phyloP scores from a whole-genome alignment of 2,888 invertebrate species.

The Ectemnius cavifrons region DNA sequence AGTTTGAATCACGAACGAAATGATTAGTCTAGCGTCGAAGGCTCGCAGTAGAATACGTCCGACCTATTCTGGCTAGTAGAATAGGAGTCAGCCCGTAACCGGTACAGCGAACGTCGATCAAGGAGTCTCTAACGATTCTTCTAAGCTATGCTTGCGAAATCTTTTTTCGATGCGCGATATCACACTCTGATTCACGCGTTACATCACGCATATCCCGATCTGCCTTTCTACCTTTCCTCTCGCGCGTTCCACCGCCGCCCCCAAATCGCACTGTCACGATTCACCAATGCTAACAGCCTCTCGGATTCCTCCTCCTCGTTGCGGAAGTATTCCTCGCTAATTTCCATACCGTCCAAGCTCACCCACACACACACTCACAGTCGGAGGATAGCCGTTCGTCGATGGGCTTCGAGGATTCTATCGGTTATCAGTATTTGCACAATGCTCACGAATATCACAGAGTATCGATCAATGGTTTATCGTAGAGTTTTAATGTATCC shows the following conservation, averaged over 20 bases:
- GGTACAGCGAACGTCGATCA: slow-evolving; percentile 14
- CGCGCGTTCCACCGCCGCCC: neutral
- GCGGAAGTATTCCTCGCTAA: slow-evolving; percentile 12
- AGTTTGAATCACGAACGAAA: too few relatives aligned
- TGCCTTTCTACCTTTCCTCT: slow-evolving; percentile 23
- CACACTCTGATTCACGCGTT: slow-evolving; percentile 48
- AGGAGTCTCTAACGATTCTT: slow-evolving; percentile 27
- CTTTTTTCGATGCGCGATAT: slow-evolving; percentile 32
- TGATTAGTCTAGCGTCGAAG: too few relatives aligned
- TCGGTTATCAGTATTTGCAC: neutral
- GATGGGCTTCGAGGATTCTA: neutral
- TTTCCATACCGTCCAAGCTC: neutral
- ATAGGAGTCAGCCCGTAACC: too few relatives aligned
- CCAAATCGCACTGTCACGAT: slow-evolving; percentile 4
- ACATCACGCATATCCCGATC: slow-evolving; percentile 35
- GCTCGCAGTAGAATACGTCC: too few relatives aligned
- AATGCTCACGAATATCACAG: neutral
- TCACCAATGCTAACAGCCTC: neutral
- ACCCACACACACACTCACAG: neutral
- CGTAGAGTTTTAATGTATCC: slow-evolving; percentile 15
- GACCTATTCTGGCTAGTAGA: too few relatives aligned
- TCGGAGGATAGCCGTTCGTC: neutral
- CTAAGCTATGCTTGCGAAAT: slow-evolving; percentile 34
- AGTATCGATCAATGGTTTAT: slow-evolving; percentile 5
- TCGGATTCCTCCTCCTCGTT: slow-evolving; percentile 7